These are phyloP conservation scores for Dryomyza anilis DNA, from an alignment of 2,888 invertebrate genomes.

Conservation along the genomic window DNA sequence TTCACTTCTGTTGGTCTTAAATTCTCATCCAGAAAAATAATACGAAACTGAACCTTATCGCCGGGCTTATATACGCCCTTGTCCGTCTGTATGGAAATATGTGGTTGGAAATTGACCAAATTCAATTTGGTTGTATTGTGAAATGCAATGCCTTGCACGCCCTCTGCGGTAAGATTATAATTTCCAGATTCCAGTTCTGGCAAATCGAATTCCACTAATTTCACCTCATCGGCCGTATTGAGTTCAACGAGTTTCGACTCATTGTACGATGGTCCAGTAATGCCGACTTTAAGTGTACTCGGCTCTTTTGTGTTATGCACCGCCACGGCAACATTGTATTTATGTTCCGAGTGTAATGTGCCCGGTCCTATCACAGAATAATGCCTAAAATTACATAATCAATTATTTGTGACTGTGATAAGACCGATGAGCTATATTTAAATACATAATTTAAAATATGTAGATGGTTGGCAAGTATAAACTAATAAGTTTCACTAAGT, in stretches of 20 bases:
- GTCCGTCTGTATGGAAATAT: conserved; percentile 87
- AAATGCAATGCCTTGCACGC: conserved; percentile 75
- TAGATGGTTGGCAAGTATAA: neutral
- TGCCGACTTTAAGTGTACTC: conserved; percentile 47
- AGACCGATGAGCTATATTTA: neutral
- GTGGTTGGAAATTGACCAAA: conserved; percentile 62
- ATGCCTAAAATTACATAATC: conserved; percentile 33
- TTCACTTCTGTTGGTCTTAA: conserved; percentile 71
- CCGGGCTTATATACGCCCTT: conserved; percentile 90
- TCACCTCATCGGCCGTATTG: conserved; percentile 39
- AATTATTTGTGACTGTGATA: neutral
- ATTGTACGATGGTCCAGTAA: conserved; percentile 49
- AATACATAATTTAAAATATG: neutral
- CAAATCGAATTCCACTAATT: conserved; percentile 46
- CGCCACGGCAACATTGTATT: conserved; percentile 80
- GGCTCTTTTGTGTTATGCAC: conserved; percentile 58
- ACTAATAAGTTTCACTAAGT: neutral
- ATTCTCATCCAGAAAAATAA: conserved; percentile 68
- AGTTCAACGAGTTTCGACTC: conserved; percentile 45
- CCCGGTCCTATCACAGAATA: conserved; percentile 83
- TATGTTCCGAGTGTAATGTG: conserved; percentile 78
- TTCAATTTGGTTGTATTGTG: conserved; percentile 74
- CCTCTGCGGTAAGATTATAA: conserved; percentile 76
- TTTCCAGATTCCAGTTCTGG: conserved; percentile 63
- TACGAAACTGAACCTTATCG: conserved; percentile 75